Base-by-base conservation (phyloP, 1,140 invertebrate genomes). In the Micrasema longulum region DNA sequence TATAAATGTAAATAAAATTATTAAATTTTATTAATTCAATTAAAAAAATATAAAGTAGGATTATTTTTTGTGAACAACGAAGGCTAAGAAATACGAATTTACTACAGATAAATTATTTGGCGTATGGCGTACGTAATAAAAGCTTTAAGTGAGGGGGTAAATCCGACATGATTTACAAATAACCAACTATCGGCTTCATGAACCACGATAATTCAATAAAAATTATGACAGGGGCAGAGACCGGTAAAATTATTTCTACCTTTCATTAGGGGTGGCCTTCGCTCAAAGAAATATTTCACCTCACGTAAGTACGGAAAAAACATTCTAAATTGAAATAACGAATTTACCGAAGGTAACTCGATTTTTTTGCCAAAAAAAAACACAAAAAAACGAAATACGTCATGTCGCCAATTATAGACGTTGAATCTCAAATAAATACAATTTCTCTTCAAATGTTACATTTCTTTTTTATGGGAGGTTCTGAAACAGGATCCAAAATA, bases 401-500 rank as follows among this genome's bases (percentile, higher is more conserved):
- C 14, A 12, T 14, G 55, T 41, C 10, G 31, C n/a, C 55, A 41
- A 60, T 60, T 60, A 31, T 31, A 31, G 55, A 41, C 16, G 35
- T 20, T 20, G 55, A 60, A 35, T 60, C 36, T 31, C 36, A 35
- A 14, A 60, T 47, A 64, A 63, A 64, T 14, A 47, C 20, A 64
- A 64, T 64, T 50, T 47, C 23, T 47, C 45, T 47, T 26, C 47
- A 47, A 47, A 64, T 47, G 35, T 47, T 48, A 16, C 31, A 31
- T 14, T 35, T 35, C 16, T 26, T n/a, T 35, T 26, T 60, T 23
- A n/a, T 38, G 18, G 22, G 16, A 11, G 12, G 3, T 48, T 47
- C 12, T 11, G 45, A 26, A 48, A 65, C 62, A 43, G 14, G 47
- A n/a, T 48, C 35, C n/a, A 14, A 50, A 68, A 68, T 16, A 68